Base-by-base conservation (phyloP, 2,888 invertebrate species). In the Drosophila bunnanda region DNA sequence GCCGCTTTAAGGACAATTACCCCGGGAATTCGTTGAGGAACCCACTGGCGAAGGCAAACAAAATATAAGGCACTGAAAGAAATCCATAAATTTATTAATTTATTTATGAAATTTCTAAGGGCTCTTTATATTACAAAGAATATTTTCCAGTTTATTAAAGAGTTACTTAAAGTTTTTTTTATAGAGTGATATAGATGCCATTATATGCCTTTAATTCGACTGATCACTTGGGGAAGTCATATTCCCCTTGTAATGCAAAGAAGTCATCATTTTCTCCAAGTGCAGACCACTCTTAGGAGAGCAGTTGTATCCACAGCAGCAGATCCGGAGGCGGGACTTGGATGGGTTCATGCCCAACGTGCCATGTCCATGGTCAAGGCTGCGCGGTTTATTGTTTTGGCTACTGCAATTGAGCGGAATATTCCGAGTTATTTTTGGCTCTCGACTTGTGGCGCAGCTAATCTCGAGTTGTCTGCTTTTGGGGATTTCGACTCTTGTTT, bases 301-400 rank as follows among this genome's bases (percentile, higher is more conserved):
- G 64, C 12, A 15, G 25, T 4, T 7, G 48, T 41, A 34, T 64
- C 39, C 39, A 25, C 15, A 50, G 20, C 60, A 67, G 55, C 57
- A 67, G 57, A 74, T 50, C 70, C 73, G 57, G 55, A 53, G 70
- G 41, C 54, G 52, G 58, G 68, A 39, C 17, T 46, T 43, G 43
- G 48, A 46, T 25, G 43, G 71, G 59, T 28, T 71, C 56, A 66
- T 69, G 61, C 54, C 43, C 74, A 72, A 56, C 44, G 66, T 53
- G 54, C 75, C 86, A 79, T 74, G 70, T 84, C 82, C 79, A 80
- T 88, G 83, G 83, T 70, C 83, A 88, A 76, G 83, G 76, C 78
- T 82, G 78, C 69, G 64, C 76, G 69, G 71, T 80, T 83, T 76
- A 88, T 86, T 80, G 78, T 79, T 67, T 67, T 68, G 67, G 67